phyloP scores from a whole-genome alignment of 2,113 vertebrate genomes.

The Entomyzon cyanotis region DNA sequence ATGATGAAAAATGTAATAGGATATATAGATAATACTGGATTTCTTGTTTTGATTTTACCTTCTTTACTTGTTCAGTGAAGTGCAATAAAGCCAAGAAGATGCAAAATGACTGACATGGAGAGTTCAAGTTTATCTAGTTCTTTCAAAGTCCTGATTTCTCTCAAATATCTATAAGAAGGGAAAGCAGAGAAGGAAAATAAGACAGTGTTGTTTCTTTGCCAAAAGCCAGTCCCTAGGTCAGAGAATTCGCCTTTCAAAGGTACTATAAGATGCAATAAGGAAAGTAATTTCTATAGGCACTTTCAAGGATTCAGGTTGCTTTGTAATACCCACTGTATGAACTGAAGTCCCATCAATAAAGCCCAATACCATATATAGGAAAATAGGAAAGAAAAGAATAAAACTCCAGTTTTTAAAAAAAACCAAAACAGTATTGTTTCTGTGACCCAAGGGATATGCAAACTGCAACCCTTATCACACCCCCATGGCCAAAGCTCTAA shows the following conservation, averaged over 20 bases:
- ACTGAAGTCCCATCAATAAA: not conserved
- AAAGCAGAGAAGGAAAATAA: not conserved
- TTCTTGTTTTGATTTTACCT: constrained; percentile 18
- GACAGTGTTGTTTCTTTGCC: not conserved
- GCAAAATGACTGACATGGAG: not conserved
- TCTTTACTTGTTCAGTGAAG: not conserved
- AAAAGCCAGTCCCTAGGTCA: not conserved
- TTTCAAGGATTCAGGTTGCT: not conserved
- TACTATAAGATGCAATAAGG: not conserved
- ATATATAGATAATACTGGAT: not conserved
- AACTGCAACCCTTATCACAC: not conserved
- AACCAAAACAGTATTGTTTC: not conserved
- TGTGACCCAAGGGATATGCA: not conserved
- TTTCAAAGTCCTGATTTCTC: not conserved
- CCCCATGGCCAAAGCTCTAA: not conserved
- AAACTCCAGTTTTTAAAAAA: not conserved
- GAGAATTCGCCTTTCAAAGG: not conserved
- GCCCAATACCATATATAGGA: not conserved
- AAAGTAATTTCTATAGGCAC: not conserved
- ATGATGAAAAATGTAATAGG: constrained; percentile 5
- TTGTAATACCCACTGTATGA: not conserved
- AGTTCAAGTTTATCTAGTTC: not conserved
- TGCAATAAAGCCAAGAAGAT: not conserved
- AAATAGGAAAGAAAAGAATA: not conserved
- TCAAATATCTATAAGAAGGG: not conserved